These are phyloP conservation scores for Atta cephalotes DNA, from an alignment of 1,140 invertebrate genomes.

Conservation along the genomic window DNA sequence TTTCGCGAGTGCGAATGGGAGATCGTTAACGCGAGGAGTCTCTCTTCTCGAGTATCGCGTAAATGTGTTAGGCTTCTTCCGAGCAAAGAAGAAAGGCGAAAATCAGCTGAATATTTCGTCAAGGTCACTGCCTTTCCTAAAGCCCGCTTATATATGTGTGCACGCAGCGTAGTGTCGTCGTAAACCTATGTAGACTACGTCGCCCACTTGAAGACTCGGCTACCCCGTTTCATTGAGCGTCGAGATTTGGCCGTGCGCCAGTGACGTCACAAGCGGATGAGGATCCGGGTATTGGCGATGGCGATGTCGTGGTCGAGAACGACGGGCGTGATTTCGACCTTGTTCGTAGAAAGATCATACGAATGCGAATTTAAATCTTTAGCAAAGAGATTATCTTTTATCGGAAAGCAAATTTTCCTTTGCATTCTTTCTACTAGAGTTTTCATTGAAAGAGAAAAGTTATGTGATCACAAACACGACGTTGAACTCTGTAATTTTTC, in stretches of 20 bases:
- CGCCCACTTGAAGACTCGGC: conserved; percentile 62
- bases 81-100: background rate
- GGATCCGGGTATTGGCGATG: conserved; percentile 69
- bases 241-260: conserved; percentile 78
- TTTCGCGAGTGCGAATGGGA: conserved; percentile 21
- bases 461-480: background rate
- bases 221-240: conserved; percentile 81
- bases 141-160: conserved; percentile 26
- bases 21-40: conserved; percentile 29
- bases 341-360: conserved; percentile 13
- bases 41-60: background rate
- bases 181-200: conserved; percentile 64
- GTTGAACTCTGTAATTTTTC: background rate
- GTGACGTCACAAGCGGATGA: conserved; percentile 79
- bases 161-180: conserved; percentile 67
- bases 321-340: background rate
- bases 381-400: background rate
- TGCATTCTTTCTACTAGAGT: background rate
- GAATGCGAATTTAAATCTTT: conserved; percentile 21
- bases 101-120: conserved; percentile 61
- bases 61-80: background rate
- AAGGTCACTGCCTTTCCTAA: conserved; percentile 76
- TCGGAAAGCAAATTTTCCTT: background rate
- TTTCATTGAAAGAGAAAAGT: background rate
- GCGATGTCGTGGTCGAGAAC: conserved; percentile 40